These are phyloP conservation scores for Yponomeuta plumbellus DNA, from an alignment of 2,888 invertebrate species.

Conservation along the genomic window DNA sequence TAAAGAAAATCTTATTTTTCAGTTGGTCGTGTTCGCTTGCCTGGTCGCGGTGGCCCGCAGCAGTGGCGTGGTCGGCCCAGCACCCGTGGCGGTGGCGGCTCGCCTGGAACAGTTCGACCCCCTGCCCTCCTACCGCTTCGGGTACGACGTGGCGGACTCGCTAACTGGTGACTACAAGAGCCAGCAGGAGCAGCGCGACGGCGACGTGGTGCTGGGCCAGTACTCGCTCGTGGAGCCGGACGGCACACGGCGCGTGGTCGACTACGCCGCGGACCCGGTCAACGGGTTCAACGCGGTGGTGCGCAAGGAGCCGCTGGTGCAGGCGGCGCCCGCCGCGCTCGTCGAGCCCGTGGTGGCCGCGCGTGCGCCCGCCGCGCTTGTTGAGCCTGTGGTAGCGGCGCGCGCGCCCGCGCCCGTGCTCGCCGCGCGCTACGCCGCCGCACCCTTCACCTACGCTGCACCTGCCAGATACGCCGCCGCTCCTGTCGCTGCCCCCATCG, in stretches of 20 bases:
- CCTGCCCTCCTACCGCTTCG: slow-evolving; percentile 69
- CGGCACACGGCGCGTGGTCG: slow-evolving; percentile 58
- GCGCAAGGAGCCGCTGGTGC: slow-evolving; percentile 55
- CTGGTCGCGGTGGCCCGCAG: slow-evolving; percentile 51
- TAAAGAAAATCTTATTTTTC: slow-evolving; percentile 25
- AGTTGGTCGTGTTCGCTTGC: slow-evolving; percentile 65
- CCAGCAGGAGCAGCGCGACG: slow-evolving; percentile 69
- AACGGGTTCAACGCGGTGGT: slow-evolving; percentile 64
- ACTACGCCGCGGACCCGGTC: slow-evolving; percentile 55
- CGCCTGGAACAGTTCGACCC: slow-evolving; percentile 69
- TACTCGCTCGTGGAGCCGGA: slow-evolving; percentile 64
- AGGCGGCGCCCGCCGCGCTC: slow-evolving; percentile 50
- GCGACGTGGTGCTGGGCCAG: slow-evolving; percentile 69
- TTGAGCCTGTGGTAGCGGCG: slow-evolving; percentile 35
- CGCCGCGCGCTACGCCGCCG: slow-evolving; percentile 39
- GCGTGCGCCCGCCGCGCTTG: slow-evolving; percentile 37
- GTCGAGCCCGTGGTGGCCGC: slow-evolving; percentile 49
- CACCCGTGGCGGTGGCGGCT: slow-evolving; percentile 43
- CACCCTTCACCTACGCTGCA: slow-evolving; percentile 30
- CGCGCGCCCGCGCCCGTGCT: slow-evolving; percentile 47
- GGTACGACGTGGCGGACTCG: slow-evolving; percentile 62
- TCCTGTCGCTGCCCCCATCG: slow-evolving; percentile 24
- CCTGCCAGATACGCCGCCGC: slow-evolving; percentile 31
- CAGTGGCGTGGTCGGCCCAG: slow-evolving; percentile 43
- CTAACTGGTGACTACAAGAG: slow-evolving; percentile 68